Evolutionary conservation across 2,888 invertebrate species (phyloP), one percentile per base, ranked within the genome.

Genomic region (Drosophila emarginata): DNA sequence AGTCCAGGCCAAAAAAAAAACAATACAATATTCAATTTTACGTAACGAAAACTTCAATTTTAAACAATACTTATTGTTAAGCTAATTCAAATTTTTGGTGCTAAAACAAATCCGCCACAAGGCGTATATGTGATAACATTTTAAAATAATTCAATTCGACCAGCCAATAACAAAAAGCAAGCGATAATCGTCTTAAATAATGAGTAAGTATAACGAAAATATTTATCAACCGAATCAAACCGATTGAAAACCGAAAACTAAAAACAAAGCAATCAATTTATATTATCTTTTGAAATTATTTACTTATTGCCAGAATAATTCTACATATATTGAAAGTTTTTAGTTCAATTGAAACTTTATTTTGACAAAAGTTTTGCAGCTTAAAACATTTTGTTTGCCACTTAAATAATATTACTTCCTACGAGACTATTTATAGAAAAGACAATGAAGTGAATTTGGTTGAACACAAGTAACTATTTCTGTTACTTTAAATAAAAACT

Each of bases 81-180:
- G 72, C 51, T 54, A 63, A 61, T 28, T 68, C 62, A 36, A 39
- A 21, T 45, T 28, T 45, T 32, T 36, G 63, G 62, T 67, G 64
- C 56, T 60, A 59, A n/a, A 52, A 52, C 70, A 63, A 23, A 84
- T 87, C 77, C 54, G 60, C 74, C 23, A 59, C 73, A 87, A 81
- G 86, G 73, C 88, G 82, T 74, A 75, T 81, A 77, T 79, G 82
- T 81, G 73, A 85, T 77, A 72, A 69, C 52, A 59, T 63, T 23
- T 51, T 23, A 67, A 61, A 59, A 59, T 51, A 63, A 60, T 32
- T 26, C 21, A 54, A 21, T 56, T 21, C 59, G 61, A 26, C 12
- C 53, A 53, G 56, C 21, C 58, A 36, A 40, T 45, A 40, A 21
- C 40, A 51, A 69, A 39, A 58, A 64, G 60, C 54, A 73, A 32